phyloP scores from a whole-genome alignment of 2,888 invertebrate genomes.

The Rotaria sp. region DNA sequence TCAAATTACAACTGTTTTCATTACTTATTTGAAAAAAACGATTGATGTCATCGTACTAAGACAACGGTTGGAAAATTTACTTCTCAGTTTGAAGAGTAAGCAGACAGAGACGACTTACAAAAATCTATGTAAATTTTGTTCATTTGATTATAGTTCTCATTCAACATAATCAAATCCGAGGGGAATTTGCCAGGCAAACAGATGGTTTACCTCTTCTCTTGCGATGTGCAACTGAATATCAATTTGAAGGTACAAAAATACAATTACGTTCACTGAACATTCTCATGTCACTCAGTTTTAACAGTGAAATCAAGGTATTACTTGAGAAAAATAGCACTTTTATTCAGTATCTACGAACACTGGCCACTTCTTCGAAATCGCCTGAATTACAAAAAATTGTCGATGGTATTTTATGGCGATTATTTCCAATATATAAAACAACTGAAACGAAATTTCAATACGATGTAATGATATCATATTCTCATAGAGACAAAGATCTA shows the following conservation, averaged over 20 bases:
- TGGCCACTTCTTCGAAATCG: neutral
- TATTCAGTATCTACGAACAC: neutral
- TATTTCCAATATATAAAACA: neutral
- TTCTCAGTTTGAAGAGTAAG: neutral
- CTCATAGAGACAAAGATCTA: neutral
- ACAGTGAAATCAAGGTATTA: neutral
- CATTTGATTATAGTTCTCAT: neutral
- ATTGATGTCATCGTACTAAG: neutral
- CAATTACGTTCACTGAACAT: neutral
- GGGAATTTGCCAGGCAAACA: neutral
- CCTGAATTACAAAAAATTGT: neutral
- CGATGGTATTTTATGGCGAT: neutral
- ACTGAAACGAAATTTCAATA: neutral
- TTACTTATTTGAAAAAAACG: neutral
- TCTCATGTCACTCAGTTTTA: neutral
- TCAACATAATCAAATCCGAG: neutral
- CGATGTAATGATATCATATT: constrained; percentile 10
- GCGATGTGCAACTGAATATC: neutral
- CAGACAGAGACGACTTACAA: too few relatives aligned
- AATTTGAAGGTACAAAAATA: neutral
- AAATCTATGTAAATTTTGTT: neutral
- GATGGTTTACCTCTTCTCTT: neutral
- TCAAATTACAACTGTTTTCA: neutral
- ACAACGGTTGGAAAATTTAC: neutral
- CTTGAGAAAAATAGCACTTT: neutral